Base-by-base conservation (phyloP, 2,113 vertebrate species). In the Triplophysa tibetana region DNA sequence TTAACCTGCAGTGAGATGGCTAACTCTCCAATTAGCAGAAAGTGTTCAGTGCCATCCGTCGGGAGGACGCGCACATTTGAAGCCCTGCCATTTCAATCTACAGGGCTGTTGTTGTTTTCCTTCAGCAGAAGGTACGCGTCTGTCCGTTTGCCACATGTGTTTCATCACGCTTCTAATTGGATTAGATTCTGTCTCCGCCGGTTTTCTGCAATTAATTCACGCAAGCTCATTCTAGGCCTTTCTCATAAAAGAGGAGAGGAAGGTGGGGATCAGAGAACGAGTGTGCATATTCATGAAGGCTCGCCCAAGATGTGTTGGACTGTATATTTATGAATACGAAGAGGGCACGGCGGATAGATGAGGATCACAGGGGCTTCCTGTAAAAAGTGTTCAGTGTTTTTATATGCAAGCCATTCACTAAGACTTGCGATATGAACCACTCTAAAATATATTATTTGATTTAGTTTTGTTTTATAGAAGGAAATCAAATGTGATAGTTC, bases 101-200 rank as follows among this genome's bases (percentile, higher is more conserved):
- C 73, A 19, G 84, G 88, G 88, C 86, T 82, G 79, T 83, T 87
- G 88, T 89, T 89, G 86, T 88, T 86, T 90, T 88, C 74, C 41
- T 67, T 73, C 29, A 23, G 87, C 85, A 81, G 86, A 85, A 85
- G 87, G 83, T 80, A 82, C 81, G 69, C 83, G 84, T 87, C 79
- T 23, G 12, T 85, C 86, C 85, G 65, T 67, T 87, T 82, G 86
- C 86, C 88, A 86, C 90, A 86, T 88, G 89, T 90, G 90, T 83
- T 92, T 89, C 88, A 92, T 90, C 90, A 88, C 74, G 79, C 86
- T 86, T 82, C 82, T 92, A 91, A 93, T 92, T 93, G 89, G 91
- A 92, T 91, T 91, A 82, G 89, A 91, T 89, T 90, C 87, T 77
- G 81, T 66, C 21, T 87, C 86, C 83, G 67, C 81, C 69, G 17